Percentiles rank a stretch among this genome's conserved stretches.
These are phyloP conservation scores for Sinhomidia bicolor DNA, from an alignment of 2,888 invertebrate species.

Conservation along the genomic window DNA sequence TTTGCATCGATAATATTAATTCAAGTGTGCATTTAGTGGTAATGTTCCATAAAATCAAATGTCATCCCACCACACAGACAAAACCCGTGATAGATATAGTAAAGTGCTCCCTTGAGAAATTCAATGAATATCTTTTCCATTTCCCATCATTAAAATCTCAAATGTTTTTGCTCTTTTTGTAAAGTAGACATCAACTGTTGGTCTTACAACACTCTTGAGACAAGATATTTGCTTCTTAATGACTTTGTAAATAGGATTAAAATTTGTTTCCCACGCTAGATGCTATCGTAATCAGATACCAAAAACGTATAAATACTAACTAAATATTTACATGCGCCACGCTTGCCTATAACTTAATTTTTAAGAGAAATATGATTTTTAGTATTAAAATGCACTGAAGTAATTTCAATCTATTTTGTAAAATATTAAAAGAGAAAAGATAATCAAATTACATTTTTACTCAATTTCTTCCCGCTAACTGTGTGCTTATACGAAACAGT, in stretches of 20 bases:
- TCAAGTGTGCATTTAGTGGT: conserved; percentile 37
- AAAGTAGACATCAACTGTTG: not conserved
- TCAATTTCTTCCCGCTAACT: not conserved
- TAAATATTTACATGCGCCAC: too few species aligned
- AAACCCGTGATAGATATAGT: not conserved
- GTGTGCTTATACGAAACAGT: not conserved
- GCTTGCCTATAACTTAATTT: not conserved
- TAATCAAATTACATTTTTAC: not conserved
- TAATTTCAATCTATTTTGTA: not conserved
- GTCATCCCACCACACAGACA: not conserved
- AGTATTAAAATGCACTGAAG: not conserved
- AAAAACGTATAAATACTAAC: too few species aligned
- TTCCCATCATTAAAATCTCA: not conserved
- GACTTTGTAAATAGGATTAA: conserved; percentile 62
- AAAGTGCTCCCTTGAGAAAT: conserved; percentile 56
- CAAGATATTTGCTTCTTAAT: conserved; percentile 44
- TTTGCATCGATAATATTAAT: conserved; percentile 30
- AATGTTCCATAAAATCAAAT: conserved; percentile 44
- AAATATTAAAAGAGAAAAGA: not conserved
- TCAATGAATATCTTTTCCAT: not conserved
- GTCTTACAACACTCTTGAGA: conserved; percentile 48
- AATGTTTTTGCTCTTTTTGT: not conserved
- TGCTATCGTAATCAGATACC: not conserved
- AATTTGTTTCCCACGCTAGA: conserved; percentile 60
- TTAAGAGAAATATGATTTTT: too few species aligned